Evolutionary conservation across 1,140 invertebrate genomes (phyloP).

Genomic region (Lucilia cuprina): DNA sequence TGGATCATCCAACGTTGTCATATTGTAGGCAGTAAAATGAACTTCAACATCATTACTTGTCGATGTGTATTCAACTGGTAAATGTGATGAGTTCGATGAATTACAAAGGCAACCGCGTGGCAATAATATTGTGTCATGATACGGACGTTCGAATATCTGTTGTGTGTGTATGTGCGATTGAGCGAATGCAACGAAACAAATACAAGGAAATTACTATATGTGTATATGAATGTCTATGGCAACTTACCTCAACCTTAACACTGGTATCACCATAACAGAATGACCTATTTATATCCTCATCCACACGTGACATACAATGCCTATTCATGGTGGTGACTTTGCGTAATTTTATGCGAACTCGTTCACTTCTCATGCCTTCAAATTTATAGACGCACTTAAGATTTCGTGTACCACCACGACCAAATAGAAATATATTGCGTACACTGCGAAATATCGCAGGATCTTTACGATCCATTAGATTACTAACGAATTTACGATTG

Average conservation of each 20-base stretch:
- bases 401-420: conserved; percentile 80
- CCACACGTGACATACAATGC: conserved; percentile 69
- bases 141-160: conserved; percentile 76
- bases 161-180: too few species aligned
- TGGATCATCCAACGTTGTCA: conserved; percentile 85
- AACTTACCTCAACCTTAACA: conserved; percentile 49
- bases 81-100: conserved; percentile 58
- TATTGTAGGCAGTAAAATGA: conserved; percentile 80
- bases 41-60: conserved; percentile 78
- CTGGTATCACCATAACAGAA: conserved; percentile 72
- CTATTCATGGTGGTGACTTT: conserved; percentile 72
- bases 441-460: conserved; percentile 71
- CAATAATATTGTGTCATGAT: conserved; percentile 69
- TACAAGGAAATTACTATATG: neutral
- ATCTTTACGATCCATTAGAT: conserved; percentile 68
- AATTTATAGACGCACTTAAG: conserved; percentile 87
- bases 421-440: conserved; percentile 85
- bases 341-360: conserved; percentile 73
- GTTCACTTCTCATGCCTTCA: conserved; percentile 79
- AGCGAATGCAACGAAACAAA: too few species aligned
- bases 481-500: conserved; percentile 69
- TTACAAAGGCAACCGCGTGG: conserved; percentile 72
- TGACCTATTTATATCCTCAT: conserved; percentile 72
- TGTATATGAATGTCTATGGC: too few species aligned
- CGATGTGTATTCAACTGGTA: conserved; percentile 79